Conservation (phyloP, 2,888 invertebrate species). For the Amiota minor region DNA sequence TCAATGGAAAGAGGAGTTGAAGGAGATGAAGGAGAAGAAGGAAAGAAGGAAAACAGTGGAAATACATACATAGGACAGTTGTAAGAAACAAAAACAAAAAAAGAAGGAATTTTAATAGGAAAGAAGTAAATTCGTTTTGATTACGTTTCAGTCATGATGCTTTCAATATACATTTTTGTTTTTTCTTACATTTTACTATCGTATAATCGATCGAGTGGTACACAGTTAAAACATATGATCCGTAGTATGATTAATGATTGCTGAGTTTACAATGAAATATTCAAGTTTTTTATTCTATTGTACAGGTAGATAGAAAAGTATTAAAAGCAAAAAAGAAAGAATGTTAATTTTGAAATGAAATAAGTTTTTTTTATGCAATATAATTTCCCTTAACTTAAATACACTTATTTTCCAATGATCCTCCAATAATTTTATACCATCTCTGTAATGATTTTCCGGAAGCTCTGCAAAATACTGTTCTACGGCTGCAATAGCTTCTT, state of each 20-base stretch:
- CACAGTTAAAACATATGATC: neutral
- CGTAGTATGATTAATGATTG: too few relatives aligned
- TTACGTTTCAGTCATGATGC: neutral
- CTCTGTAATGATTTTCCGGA: too few relatives aligned
- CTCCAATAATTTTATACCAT: too few relatives aligned
- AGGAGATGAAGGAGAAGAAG: neutral
- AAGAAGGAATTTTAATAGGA: neutral
- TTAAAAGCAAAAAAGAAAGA: too few relatives aligned
- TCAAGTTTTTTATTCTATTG: constrained; percentile 34
- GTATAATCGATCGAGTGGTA: constrained; percentile 39
- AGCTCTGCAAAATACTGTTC: too few relatives aligned
- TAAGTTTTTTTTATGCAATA: too few relatives aligned
- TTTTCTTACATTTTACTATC: constrained; percentile 9
- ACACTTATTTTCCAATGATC: too few relatives aligned
- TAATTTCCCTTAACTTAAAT: too few relatives aligned
- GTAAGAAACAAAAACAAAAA: neutral
- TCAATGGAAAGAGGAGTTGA: neutral
- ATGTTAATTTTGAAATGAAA: too few relatives aligned
- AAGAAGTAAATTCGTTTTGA: neutral
- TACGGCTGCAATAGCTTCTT: too few relatives aligned
- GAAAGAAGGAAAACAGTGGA: neutral
- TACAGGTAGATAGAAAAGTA: too few relatives aligned
- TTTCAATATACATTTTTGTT: neutral
- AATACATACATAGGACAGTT: too few relatives aligned
- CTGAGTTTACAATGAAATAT: neutral